Evolutionary conservation across 2,113 vertebrate species (phyloP), one percentile per base, ranked within the genome.

Genomic region (Hiodon tergisus): DNA sequence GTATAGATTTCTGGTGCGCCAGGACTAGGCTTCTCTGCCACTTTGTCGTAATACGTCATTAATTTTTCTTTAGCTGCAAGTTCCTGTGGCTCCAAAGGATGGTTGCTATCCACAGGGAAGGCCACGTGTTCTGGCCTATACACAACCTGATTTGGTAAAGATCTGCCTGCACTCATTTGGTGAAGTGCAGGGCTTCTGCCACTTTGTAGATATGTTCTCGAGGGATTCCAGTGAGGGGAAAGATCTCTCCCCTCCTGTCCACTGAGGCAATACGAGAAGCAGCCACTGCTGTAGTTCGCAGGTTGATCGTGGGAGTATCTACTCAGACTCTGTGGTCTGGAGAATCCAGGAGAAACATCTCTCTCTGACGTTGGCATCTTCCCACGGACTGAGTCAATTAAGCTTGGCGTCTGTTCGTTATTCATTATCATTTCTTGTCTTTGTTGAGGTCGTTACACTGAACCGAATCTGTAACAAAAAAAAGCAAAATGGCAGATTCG

Each of bases 341-440:
- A 82, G 6, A 83, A 80, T 78, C 86, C 80, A 0, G 74, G 0
- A 0, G 87, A 76, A 66, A 86, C n/a, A 0, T 88, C 83, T 0
- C 82, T 71, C 7, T 93, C 90, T 3, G 89, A 80, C 6, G 89
- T 89, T 72, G 92, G 92, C 77, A 94, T 88, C 77, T 94, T 95
- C 78, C 72, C 85, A 71, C 84, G 88, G 59, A 88, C 80, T 79
- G 91, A 80, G 31, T 92, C 88, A 78, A 82, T 63, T 0, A 89
- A 7, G 65, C 86, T 89, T 71, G 80, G 78, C 8, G 69, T 85
- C 0, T 86, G 85, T 70, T 95, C 93, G 9, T 87, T 91, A 10
- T 87, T 93, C 94, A 94, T 98, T 76, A 79, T 79, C 67, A 61
- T 83, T 76, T 85, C 50, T 76, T 54, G 67, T 31, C 31, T 31